phyloP scores from a whole-genome alignment of 1,140 invertebrate genomes.

The Piezodorus guildinii region DNA sequence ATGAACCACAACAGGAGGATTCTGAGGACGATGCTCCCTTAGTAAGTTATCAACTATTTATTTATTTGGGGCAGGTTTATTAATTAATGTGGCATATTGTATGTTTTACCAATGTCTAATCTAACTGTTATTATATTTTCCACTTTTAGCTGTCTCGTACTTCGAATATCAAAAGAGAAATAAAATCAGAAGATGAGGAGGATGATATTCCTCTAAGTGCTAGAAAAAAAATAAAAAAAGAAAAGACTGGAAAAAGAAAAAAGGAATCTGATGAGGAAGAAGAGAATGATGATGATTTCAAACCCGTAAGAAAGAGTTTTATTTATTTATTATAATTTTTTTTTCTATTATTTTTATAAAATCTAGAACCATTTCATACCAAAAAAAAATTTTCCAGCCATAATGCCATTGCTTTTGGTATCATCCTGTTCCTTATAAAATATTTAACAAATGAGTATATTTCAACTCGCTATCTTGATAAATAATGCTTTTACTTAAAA shows the following conservation, averaged over 20 bases:
- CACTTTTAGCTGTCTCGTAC: neutral
- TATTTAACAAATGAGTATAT: no score
- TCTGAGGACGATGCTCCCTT: conserved; percentile 58
- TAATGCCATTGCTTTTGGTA: no score
- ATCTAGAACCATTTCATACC: no score
- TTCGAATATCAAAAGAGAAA: neutral
- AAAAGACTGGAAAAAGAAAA: conserved; percentile 41
- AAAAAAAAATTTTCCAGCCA: no score
- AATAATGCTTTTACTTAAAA: no score
- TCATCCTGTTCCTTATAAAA: no score
- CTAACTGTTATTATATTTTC: neutral
- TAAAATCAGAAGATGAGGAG: conserved; percentile 43
- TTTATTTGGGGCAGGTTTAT: neutral
- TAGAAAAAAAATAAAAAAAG: conserved; percentile 60
- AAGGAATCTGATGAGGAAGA: conserved; percentile 52
- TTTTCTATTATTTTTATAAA: neutral
- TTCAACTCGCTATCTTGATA: no score
- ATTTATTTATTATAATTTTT: neutral
- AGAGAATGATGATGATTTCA: conserved; percentile 46
- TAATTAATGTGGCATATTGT: no score
- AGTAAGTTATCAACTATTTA: conserved; percentile 39
- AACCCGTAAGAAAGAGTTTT: conserved; percentile 32
- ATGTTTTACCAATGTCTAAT: no score
- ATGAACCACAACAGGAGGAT: conserved; percentile 33
- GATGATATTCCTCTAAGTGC: conserved; percentile 53